phyloP scores from a whole-genome alignment of 2,888 invertebrate species.

The Aspidiotus destructor region DNA sequence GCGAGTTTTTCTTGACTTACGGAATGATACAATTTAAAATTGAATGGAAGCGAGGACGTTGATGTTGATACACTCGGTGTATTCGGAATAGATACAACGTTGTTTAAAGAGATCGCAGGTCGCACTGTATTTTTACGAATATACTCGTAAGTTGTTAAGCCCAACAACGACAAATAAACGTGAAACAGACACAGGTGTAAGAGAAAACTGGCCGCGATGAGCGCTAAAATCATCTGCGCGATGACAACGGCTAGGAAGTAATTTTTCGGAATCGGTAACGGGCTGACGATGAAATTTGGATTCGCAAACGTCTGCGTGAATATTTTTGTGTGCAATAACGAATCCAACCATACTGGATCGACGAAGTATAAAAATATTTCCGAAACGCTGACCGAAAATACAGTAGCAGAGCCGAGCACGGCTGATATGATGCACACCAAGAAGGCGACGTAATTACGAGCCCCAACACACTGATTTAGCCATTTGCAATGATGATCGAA shows the following conservation, averaged over 20 bases:
- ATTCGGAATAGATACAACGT: neutral
- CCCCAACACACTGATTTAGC: constrained; percentile 95
- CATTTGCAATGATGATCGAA: constrained; percentile 99
- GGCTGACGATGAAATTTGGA: constrained; percentile 35
- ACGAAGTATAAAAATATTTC: constrained; percentile 59
- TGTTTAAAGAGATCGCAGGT: neutral
- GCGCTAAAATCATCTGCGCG: constrained; percentile 58
- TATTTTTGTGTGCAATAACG: constrained; percentile 39
- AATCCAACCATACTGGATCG: constrained; percentile 49
- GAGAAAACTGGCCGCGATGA: constrained; percentile 64
- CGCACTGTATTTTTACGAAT: constrained; percentile 46
- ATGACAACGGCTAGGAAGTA: constrained; percentile 52
- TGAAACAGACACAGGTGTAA: constrained; percentile 80
- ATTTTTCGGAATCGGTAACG: constrained; percentile 36
- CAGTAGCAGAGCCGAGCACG: constrained; percentile 58
- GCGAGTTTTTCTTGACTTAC: neutral
- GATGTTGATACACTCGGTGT: neutral
- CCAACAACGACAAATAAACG: constrained; percentile 71
- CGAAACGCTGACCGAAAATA: constrained; percentile 58
- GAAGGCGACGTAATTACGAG: constrained; percentile 77
- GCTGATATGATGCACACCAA: constrained; percentile 71
- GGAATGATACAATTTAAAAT: constrained; percentile 7
- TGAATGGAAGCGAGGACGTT: constrained; percentile 22
- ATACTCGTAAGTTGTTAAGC: constrained; percentile 84
- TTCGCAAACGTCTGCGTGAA: constrained; percentile 36